Evolutionary conservation across 2,888 invertebrate species (phyloP), one percentile per base, ranked within the genome.

Genomic region (Patella caerulea): DNA sequence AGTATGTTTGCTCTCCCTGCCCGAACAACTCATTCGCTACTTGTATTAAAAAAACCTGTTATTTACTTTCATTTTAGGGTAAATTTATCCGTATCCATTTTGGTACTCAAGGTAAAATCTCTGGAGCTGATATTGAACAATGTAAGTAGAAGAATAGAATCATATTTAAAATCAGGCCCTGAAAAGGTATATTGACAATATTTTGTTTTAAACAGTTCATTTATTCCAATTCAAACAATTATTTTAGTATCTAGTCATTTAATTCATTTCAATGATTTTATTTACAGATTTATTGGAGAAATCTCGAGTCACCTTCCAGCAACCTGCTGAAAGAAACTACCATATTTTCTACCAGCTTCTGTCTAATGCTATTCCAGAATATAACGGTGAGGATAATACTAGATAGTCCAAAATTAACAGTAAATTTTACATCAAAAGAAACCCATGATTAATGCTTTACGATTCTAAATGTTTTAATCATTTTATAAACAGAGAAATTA

Each of bases 81-180:
- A 99, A 99, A 96, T 99, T 99, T 96, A 99, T 99, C 94, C 97
- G 99, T 95, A 99, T 99, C 93, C 99, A 99, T 94, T 99, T 99
- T 94, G 98, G 98, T 87, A 96, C 97, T 87, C 95, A 96, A 93
- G 99, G 99, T 93, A 99, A 99, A 95, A 94, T 99, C 94, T 98
- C 99, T 93, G 99, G 99, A 94, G 98, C 98, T 94, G 99, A 99
- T 94, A 99, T 99, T 93, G 99, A 99, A 94, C 98, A 98, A 91
- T 99, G 98, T 98, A 94, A 81, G 81, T 81, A 45, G 9, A 59
- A 19, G 45, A 24, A 24, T 19, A 9, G 2, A 65, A 65, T 24
- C 9, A 19, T 65, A 65, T 56, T 24, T 24, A 19, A 65, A 2
- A 12, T 65, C 0, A 45, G 7, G 45, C 45, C 45, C 45, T 45